Base-by-base conservation (phyloP, 2,888 invertebrate species). In the Machimus atricapillus region DNA sequence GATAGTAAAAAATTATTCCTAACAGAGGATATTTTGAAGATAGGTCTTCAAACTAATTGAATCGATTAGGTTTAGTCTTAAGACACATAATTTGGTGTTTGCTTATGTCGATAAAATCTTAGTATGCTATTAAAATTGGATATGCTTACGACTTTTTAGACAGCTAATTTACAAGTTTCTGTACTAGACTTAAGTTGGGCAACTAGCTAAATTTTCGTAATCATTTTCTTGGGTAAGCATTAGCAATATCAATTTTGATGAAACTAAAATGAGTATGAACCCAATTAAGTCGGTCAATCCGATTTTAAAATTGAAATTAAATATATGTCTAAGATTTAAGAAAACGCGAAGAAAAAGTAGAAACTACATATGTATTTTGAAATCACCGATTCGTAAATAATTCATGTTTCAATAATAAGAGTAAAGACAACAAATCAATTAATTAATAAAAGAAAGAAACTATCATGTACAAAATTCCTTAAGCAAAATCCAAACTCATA, bases 401-500 rank as follows among this genome's bases (percentile, higher is more conserved):
- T 12, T 40, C 34, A 34, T 7, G 7, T 7, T 12, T 23, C 19
- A 66, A 58, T 23, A 56, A n/a, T 0, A 8, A 4, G n/a, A 16
- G 19, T 23, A 12, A 66, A 31, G 31, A 31, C 1, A 66, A 9
- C 0, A 12, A 66, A 12, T 27, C 76, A 34, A 34, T 34, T n/a
- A 76, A 37, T 37, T 14, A 19, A 37, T 34, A 76, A 1, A 12
- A 37, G 23, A 43, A 16, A 43, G 19, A 78, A 27, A 43, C 8
- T n/a, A 23, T 14, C 52, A 79, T 82, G 58, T 82, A 66, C 82
- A 82, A 56, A 82, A 82, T 66, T 82, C 31, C n/a, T 82, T 56
- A 82, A 82, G 82, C 82, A 37, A 82, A 82, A 82, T 82, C 82
- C 82, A 82, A 43, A 19, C 7, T 12, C 19, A 19, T 2, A 19